Percentiles rank a stretch among this genome's conserved stretches.
phyloP scores from a whole-genome alignment of 1,140 invertebrate genomes.

The Meloidogyne exigua region DNA sequence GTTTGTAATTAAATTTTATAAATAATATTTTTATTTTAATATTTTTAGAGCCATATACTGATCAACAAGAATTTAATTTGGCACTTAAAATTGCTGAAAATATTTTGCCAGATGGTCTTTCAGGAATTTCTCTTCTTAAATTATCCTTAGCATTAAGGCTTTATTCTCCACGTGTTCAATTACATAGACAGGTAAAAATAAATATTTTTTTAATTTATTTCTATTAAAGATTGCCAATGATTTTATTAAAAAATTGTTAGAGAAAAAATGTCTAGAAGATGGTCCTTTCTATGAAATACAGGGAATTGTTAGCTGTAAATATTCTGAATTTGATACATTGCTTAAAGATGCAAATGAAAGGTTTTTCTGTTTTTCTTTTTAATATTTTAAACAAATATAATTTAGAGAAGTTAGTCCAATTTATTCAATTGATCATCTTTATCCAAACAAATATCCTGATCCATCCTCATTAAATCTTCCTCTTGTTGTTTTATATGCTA shows the following conservation, averaged over 20 bases:
- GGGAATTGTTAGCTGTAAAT: slow-evolving; percentile 7
- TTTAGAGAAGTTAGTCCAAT: slow-evolving; percentile 24
- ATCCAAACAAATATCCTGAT: slow-evolving; percentile 14
- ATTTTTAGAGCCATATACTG: slow-evolving; percentile 24
- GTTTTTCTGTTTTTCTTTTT: slow-evolving; percentile 9
- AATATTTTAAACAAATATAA: background rate
- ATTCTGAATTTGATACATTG: slow-evolving; percentile 7
- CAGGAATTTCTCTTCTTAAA: slow-evolving; percentile 48
- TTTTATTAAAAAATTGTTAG: slow-evolving; percentile 36
- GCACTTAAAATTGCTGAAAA: slow-evolving; percentile 42
- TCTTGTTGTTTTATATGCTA: slow-evolving; percentile 45
- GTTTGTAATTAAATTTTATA: slow-evolving; percentile 17
- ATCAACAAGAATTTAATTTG: slow-evolving; percentile 52
- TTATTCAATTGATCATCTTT: slow-evolving; percentile 45
- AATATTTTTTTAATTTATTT: background rate
- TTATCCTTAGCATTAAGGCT: slow-evolving; percentile 54
- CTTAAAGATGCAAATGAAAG: slow-evolving; percentile 24
- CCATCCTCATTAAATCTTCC: slow-evolving; percentile 5
- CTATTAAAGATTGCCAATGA: background rate
- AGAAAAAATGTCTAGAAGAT: background rate
- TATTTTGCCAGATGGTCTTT: slow-evolving; percentile 20
- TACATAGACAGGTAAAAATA: slow-evolving; percentile 52
- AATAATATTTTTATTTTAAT: slow-evolving; percentile 59
- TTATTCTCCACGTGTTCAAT: slow-evolving; percentile 54
- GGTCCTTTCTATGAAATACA: background rate